Conservation (phyloP, 2,113 vertebrate species). For the Sclerurus mexicanus region DNA sequence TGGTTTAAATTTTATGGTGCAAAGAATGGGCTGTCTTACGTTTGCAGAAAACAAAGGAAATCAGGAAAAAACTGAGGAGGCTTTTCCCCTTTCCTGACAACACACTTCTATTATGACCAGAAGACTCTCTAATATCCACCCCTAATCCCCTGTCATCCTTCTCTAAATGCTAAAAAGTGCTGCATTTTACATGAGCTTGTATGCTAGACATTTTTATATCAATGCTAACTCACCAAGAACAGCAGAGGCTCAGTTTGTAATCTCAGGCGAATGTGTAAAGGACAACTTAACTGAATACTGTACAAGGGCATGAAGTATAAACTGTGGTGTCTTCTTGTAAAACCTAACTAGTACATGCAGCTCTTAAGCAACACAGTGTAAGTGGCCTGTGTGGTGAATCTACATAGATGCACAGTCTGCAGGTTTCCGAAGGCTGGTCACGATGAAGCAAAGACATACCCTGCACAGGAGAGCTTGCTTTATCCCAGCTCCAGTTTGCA, state of each 20-base stretch:
- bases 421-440: neutral
- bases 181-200: conserved; percentile 11
- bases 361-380: neutral
- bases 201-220: neutral
- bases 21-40: neutral
- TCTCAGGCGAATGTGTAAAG: neutral
- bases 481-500: neutral
- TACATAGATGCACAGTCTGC: neutral
- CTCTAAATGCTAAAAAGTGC: neutral
- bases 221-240: neutral
- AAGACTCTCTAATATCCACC: neutral
- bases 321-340: neutral
- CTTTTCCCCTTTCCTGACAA: neutral
- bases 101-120: neutral
- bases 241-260: neutral
- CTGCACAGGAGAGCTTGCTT: neutral
- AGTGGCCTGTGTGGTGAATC: neutral
- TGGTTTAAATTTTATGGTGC: neutral
- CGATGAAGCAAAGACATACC: neutral
- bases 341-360: neutral
- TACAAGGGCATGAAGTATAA: neutral
- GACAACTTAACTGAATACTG: neutral
- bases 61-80: neutral
- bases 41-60: conserved; percentile 1
- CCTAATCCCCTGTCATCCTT: neutral